Evolutionary conservation across 2,113 vertebrate species (phyloP), one percentile per base, ranked within the genome.

Genomic region (Orycteropus afer): DNA sequence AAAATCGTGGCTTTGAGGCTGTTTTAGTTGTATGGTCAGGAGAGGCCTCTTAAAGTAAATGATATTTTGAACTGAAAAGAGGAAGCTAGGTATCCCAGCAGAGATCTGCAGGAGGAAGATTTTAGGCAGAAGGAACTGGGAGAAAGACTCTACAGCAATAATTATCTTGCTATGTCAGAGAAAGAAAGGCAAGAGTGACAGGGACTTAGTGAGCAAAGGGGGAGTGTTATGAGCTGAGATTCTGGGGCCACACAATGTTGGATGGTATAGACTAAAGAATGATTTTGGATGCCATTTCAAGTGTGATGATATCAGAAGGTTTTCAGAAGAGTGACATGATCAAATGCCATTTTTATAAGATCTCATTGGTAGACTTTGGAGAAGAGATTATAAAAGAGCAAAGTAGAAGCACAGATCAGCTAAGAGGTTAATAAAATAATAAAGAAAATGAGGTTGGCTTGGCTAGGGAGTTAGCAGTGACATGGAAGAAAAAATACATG

Each of bases 371-470:
- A 63, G 65, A 22, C 76, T 90, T 57, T n/a, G n/a, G 81, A 69
- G 32, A 94, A 57, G 25, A 40, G 59, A 71, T 86, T 81, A 20
- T 53, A 40, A 8, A 59, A 37, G 51, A 95, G 5, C 45, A 80
- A 94, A 29, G 42, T 11, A 55, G 85, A 92, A 51, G 51, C 29
- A 93, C 88, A 92, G 73, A 88, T 67, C 90, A 92, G 57, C 20
- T 57, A 45, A 53, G 89, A 77, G 57, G n/a, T 65, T 65, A 84
- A 73, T 55, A 80, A 76, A 86, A 63, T 71, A 84, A 42, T 63
- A 91, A 69, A 73, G 53, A 61, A 88, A 71, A 40, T n/a, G 12
- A 20, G 11, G 42, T 67, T 49, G 13, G 29, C 32, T 76, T 76
- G 34, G 55, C 51, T 88, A 40, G 37, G 40, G 63, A 0, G 20